These are phyloP conservation scores for Tenodera sinensis DNA, from an alignment of 2,888 invertebrate species.

Conservation along the genomic window DNA sequence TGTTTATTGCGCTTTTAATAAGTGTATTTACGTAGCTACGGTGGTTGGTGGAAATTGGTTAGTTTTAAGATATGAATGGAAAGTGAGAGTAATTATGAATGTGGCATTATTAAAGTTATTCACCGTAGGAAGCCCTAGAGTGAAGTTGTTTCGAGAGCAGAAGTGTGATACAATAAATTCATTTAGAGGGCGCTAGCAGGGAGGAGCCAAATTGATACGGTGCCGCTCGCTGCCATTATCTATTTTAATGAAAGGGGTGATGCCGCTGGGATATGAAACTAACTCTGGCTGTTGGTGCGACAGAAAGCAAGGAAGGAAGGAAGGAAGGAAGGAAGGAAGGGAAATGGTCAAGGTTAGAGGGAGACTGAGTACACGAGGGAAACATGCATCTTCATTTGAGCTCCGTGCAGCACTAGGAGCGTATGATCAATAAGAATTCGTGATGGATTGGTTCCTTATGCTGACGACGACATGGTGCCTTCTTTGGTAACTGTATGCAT, in stretches of 20 bases:
- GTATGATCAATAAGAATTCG: background rate
- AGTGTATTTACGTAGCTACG: too few relatives aligned
- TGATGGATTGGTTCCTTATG: background rate
- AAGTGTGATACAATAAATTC: background rate
- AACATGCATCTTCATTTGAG: background rate
- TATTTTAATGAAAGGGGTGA: background rate
- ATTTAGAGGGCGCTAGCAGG: background rate
- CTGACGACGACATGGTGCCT: too few relatives aligned
- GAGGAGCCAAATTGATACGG: background rate
- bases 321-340: too few relatives aligned
- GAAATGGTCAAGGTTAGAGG: too few relatives aligned
- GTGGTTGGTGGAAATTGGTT: too few relatives aligned
- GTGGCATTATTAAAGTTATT: too few relatives aligned
- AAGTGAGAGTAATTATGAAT: too few relatives aligned
- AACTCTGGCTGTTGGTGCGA: background rate
- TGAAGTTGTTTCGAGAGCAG: background rate
- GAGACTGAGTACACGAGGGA: background rate
- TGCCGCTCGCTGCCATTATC: background rate
- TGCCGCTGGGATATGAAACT: background rate
- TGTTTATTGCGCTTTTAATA: too few relatives aligned
- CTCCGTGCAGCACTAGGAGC: background rate
- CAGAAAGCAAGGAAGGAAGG: background rate
- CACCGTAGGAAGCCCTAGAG: too few relatives aligned
- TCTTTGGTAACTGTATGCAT: too few relatives aligned
- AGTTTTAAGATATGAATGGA: too few relatives aligned